A percentile compares a stretch with the other conserved stretches of the same genome.
Conservation (phyloP, 1,140 invertebrate genomes). For the Anastrepha ludens region DNA sequence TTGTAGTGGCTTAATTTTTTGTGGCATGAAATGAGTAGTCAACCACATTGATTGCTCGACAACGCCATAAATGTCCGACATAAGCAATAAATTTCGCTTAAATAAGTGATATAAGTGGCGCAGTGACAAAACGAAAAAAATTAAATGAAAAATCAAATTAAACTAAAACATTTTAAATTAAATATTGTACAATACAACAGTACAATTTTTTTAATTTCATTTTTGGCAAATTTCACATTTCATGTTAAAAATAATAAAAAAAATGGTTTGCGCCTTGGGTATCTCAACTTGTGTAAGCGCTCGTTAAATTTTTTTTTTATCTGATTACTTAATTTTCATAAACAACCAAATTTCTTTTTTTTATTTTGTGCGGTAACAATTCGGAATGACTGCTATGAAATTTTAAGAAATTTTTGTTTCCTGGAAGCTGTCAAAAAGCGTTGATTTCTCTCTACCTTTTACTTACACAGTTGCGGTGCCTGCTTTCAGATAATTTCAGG, state of each 20-base stretch:
- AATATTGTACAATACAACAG: not conserved
- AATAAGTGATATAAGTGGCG: slow-evolving; percentile 5
- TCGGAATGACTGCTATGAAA: too few species aligned
- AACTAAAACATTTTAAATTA: not conserved
- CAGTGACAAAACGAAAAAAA: not conserved
- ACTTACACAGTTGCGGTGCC: not conserved
- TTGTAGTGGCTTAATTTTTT: not conserved
- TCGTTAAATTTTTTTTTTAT: not conserved
- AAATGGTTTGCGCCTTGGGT: too few species aligned
- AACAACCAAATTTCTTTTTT: not conserved
- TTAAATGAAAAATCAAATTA: not conserved
- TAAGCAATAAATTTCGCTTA: slow-evolving; percentile 11
- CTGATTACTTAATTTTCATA: not conserved
- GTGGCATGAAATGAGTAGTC: slow-evolving; percentile 30
- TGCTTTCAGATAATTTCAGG: not conserved
- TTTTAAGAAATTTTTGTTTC: not conserved
- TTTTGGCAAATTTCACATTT: not conserved
- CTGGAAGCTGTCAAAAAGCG: not conserved
- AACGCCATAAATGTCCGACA: not conserved
- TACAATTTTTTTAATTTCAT: not conserved
- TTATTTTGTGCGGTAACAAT: not conserved
- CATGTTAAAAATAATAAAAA: not conserved
- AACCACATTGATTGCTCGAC: not conserved
- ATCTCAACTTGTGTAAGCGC: not conserved
- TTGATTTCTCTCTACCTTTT: not conserved